Conservation (phyloP, 2,797 vertebrate species). For the Spizella passerina region DNA sequence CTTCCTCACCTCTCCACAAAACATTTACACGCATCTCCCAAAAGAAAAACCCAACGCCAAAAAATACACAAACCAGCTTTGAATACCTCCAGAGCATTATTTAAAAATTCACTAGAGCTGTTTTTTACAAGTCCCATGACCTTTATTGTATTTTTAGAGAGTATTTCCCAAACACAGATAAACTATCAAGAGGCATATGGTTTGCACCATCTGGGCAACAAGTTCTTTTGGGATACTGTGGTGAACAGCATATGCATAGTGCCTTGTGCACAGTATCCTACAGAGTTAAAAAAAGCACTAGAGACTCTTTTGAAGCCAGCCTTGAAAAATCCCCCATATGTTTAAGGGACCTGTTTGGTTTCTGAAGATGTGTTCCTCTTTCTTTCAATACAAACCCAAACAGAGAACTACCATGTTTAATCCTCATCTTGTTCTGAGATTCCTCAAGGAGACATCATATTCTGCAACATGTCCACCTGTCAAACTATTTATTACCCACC, state of each 20-base stretch:
- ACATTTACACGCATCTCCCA: neutral
- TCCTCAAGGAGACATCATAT: conserved; percentile 9
- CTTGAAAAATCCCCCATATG: conserved; percentile 67
- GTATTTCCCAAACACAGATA: conserved; percentile 54
- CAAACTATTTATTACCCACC: neutral
- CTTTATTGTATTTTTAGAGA: conserved; percentile 33
- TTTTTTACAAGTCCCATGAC: conserved; percentile 5
- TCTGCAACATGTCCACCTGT: neutral
- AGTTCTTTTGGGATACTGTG: conserved; percentile 55
- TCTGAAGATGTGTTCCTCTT: conserved; percentile 39
- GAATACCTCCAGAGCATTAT: neutral
- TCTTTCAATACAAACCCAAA: conserved; percentile 63
- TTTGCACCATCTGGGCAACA: conserved; percentile 65
- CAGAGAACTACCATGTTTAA: conserved; percentile 31
- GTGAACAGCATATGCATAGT: conserved; percentile 58
- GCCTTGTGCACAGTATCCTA: conserved; percentile 36
- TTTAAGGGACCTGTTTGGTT: conserved; percentile 58
- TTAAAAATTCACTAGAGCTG: neutral
- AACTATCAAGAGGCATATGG: conserved; percentile 62
- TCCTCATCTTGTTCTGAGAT: conserved; percentile 21
- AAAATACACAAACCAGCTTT: neutral
- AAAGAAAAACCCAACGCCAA: accelerated
- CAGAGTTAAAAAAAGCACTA: conserved; percentile 49
- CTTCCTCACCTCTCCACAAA: neutral
- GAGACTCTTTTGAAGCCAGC: conserved; percentile 63